phyloP scores from a whole-genome alignment of 1,140 invertebrate genomes.

The Drosophila ficusphila region DNA sequence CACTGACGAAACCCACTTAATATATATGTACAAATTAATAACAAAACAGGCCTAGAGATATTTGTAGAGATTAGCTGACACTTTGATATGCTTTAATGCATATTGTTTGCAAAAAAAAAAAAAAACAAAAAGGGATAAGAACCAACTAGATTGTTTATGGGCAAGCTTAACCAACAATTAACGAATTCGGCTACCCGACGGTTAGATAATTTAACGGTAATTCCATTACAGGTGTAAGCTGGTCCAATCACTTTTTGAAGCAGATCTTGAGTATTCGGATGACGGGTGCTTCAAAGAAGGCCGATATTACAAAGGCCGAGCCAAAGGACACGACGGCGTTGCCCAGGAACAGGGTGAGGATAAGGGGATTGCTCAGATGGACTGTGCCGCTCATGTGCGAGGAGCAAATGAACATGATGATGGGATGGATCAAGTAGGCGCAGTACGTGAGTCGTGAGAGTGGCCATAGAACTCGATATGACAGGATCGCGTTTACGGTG shows the following conservation, averaged over 20 bases:
- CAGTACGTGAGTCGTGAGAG: constrained; percentile 95
- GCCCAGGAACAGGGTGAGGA: constrained; percentile 91
- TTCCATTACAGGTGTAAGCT: not conserved
- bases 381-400: constrained; percentile 91
- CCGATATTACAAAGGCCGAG: constrained; percentile 90
- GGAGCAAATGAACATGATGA: constrained; percentile 91
- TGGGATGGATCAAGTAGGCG: constrained; percentile 95
- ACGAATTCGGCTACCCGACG: constrained; percentile 9
- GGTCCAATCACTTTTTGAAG: constrained; percentile 69
- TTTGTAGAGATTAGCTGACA: constrained; percentile 6
- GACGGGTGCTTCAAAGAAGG: constrained; percentile 91
- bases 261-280: constrained; percentile 90
- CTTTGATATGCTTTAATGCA: not conserved
- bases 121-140: not conserved
- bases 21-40: constrained; percentile 18
- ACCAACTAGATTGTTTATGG: constrained; percentile 12
- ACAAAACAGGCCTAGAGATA: constrained; percentile 17
- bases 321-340: constrained; percentile 91
- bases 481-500: constrained; percentile 90
- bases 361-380: constrained; percentile 89
- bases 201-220: constrained; percentile 12
- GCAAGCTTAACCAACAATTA: constrained; percentile 13
- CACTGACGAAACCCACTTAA: constrained; percentile 28
- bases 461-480: constrained; percentile 91
- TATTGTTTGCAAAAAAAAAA: constrained; percentile 23